Evolutionary conservation across 2,797 vertebrate genomes (phyloP).

Genomic region (Paguma larvata): DNA sequence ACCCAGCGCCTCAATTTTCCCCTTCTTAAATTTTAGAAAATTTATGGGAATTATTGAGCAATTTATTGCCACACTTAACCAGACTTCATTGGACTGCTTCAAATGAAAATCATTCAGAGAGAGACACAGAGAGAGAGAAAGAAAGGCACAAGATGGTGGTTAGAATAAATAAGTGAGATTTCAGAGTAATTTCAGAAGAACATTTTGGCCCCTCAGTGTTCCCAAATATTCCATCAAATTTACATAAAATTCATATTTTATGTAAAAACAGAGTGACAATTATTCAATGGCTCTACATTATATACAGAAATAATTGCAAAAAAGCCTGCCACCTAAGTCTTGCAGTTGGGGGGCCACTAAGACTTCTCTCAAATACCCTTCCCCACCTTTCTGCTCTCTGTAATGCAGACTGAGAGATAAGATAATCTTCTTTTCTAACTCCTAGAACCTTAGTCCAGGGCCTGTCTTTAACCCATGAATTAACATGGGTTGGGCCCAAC

Average conservation of each 20-base stretch:
- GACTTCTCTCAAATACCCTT: background rate
- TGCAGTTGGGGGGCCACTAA: background rate
- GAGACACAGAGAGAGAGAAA: background rate
- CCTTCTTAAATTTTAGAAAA: background rate
- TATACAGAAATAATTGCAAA: background rate
- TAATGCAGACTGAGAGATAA: background rate
- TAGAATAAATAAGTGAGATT: background rate
- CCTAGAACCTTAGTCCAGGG: background rate
- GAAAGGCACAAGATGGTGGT: background rate
- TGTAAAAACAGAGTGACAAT: background rate
- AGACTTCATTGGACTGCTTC: slow-evolving; percentile 18
- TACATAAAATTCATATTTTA: background rate
- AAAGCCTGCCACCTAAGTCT: background rate
- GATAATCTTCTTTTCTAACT: background rate
- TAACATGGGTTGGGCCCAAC: background rate
- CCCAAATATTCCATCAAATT: background rate
- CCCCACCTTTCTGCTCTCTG: background rate
- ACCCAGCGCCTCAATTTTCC: background rate
- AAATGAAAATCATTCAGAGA: slow-evolving; percentile 28
- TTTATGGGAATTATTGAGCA: slow-evolving; percentile 45
- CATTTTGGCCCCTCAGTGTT: background rate
- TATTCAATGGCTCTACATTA: background rate
- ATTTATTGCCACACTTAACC: slow-evolving; percentile 35
- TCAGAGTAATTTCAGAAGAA: background rate
- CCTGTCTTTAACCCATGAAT: background rate